Conservation (phyloP, 2,888 invertebrate genomes). For the Atrina japonica region DNA sequence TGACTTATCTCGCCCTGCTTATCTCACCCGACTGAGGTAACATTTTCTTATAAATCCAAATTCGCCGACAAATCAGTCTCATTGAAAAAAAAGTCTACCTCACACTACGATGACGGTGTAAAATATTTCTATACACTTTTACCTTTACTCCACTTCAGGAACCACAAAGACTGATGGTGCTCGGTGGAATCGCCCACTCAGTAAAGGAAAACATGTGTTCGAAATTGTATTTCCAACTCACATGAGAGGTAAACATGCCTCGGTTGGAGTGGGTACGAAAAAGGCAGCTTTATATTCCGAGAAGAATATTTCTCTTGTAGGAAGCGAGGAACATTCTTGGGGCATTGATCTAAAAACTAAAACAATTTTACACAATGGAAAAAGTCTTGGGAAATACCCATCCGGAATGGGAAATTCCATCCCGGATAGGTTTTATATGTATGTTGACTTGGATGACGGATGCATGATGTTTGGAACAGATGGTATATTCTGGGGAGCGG, state of each 20-base stretch:
- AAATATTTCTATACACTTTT: no score
- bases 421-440: conserved; percentile 72
- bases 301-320: conserved; percentile 49
- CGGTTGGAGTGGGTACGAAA: conserved; percentile 62
- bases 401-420: conserved; percentile 26
- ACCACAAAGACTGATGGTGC: conserved; percentile 56
- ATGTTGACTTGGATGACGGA: conserved; percentile 62
- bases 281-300: conserved; percentile 49
- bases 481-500: conserved; percentile 61
- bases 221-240: conserved; percentile 64
- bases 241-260: conserved; percentile 52
- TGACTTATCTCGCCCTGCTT: no score
- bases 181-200: conserved; percentile 66
- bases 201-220: conserved; percentile 64
- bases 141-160: no score
- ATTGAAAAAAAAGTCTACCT: no score
- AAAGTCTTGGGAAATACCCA: conserved; percentile 46
- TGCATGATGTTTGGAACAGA: conserved; percentile 65
- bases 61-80: no score
- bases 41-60: no score
- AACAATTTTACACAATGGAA: conserved; percentile 49
- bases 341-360: conserved; percentile 61
- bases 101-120: no score
- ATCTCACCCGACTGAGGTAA: no score
- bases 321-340: conserved; percentile 54